Percentiles rank a stretch among this genome's conserved stretches.
phyloP scores from a whole-genome alignment of 2,888 invertebrate genomes.

The Stenotaenia linearis region DNA sequence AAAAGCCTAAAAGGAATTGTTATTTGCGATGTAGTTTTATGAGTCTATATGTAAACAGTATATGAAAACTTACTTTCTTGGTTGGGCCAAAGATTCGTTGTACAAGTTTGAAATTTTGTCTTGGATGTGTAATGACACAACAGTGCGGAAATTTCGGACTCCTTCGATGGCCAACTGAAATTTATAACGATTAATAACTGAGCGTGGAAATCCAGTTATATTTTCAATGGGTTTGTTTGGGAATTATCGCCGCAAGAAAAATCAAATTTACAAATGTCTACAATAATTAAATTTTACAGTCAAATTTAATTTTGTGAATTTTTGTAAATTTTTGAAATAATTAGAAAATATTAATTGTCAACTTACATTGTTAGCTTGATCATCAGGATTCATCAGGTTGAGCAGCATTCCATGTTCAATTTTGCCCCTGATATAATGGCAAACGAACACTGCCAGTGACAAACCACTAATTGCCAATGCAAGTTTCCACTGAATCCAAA shows the following conservation, averaged over 20 bases:
- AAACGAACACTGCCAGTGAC: constrained; percentile 61
- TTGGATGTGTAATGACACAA: neutral
- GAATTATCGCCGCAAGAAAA: too few relatives aligned
- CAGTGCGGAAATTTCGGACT: constrained; percentile 66
- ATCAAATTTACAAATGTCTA: too few relatives aligned
- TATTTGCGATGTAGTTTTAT: neutral
- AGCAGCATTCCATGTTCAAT: constrained; percentile 58
- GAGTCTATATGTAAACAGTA: neutral
- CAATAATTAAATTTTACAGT: too few relatives aligned
- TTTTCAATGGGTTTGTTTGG: too few relatives aligned
- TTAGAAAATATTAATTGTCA: too few relatives aligned
- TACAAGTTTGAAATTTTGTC: neutral
- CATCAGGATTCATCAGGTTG: constrained; percentile 58
- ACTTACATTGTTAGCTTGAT: constrained; percentile 62
- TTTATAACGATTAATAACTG: too few relatives aligned
- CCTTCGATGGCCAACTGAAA: constrained; percentile 63
- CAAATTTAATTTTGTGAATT: too few relatives aligned
- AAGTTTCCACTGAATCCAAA: constrained; percentile 55
- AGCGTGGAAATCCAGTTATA: too few relatives aligned
- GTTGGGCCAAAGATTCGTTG: neutral
- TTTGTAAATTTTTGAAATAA: too few relatives aligned
- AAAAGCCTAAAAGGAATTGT: neutral
- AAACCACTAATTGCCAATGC: constrained; percentile 61
- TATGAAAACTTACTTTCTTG: neutral
- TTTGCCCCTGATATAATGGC: constrained; percentile 61